These are phyloP conservation scores for Zonitis immaculata DNA, from an alignment of 2,888 invertebrate genomes.

Conservation along the genomic window DNA sequence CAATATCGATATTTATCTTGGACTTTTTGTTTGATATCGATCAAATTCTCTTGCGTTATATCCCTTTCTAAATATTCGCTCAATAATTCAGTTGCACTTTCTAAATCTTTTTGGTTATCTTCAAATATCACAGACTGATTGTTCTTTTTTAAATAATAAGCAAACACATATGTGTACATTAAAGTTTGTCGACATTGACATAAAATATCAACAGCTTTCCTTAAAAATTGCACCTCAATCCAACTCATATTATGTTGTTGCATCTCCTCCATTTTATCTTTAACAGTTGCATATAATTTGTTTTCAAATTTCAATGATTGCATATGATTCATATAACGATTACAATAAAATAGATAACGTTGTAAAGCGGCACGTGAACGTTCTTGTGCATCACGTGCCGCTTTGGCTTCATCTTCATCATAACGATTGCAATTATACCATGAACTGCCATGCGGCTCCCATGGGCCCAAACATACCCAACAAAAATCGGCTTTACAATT, in stretches of 20 bases:
- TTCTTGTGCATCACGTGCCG: conserved; percentile 95
- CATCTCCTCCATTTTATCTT: conserved; percentile 99
- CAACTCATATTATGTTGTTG: conserved; percentile 99
- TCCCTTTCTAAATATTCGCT: conserved; percentile 98
- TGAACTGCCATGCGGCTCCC: conserved; percentile 98
- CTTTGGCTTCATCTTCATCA: conserved; percentile 95
- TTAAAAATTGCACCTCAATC: conserved; percentile 99
- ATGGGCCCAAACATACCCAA: conserved; percentile 98
- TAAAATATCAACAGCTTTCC: conserved; percentile 95
- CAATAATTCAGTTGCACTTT: conserved; percentile 96
- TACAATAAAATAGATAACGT: conserved; percentile 97
- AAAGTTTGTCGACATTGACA: conserved; percentile 96
- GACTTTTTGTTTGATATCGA: conserved; percentile 98
- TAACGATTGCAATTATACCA: conserved; percentile 59
- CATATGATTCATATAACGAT: conserved; percentile 96
- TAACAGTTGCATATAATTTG: conserved; percentile 92
- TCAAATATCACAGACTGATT: conserved; percentile 99
- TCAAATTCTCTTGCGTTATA: conserved; percentile 94
- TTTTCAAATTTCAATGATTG: conserved; percentile 97
- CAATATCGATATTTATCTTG: conserved; percentile 99
- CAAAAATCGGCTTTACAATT: conserved; percentile 98
- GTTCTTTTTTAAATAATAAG: conserved; percentile 95
- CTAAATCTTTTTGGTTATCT: conserved; percentile 97
- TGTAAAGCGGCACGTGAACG: conserved; percentile 92
- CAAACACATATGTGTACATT: conserved; percentile 99